A percentile compares a stretch with the other conserved stretches of the same genome.
phyloP scores from a whole-genome alignment of 2,888 invertebrate genomes.

The Dendrolimus pini region DNA sequence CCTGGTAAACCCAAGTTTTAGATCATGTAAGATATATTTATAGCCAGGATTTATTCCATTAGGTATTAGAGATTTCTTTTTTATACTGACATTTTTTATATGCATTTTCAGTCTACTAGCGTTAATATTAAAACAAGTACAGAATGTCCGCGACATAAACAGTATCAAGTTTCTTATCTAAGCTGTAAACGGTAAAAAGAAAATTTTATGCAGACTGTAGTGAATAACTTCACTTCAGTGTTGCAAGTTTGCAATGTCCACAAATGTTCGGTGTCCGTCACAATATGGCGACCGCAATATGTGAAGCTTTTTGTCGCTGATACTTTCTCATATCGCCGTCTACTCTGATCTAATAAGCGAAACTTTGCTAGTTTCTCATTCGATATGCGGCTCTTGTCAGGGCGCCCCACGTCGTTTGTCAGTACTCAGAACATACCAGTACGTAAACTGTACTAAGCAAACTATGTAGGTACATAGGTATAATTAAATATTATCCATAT shows the following conservation, averaged over 20 bases:
- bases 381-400: slow-evolving; percentile 63
- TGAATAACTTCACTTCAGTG: slow-evolving; percentile 49
- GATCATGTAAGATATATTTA: no score
- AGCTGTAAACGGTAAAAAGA: slow-evolving; percentile 29
- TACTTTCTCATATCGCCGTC: slow-evolving; percentile 65
- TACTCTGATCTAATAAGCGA: slow-evolving; percentile 68
- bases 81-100: no score
- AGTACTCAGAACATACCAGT: slow-evolving; percentile 18
- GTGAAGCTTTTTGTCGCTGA: slow-evolving; percentile 64
- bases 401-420: slow-evolving; percentile 49
- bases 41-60: no score
- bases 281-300: slow-evolving; percentile 65
- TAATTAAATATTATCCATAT: no score
- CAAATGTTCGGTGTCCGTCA: slow-evolving; percentile 20
- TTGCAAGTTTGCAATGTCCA: slow-evolving; percentile 55
- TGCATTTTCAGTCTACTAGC: no score
- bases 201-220: slow-evolving; percentile 49
- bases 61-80: no score
- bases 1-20: no score
- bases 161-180: not conserved
- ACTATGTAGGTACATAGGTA: no score
- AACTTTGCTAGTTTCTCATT: slow-evolving; percentile 66
- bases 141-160: not conserved
- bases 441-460: no score
- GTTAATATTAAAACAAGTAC: no score